Evolutionary conservation across 2,888 invertebrate genomes (phyloP), one percentile per base, ranked within the genome.

Genomic region (Euclidia mi): DNA sequence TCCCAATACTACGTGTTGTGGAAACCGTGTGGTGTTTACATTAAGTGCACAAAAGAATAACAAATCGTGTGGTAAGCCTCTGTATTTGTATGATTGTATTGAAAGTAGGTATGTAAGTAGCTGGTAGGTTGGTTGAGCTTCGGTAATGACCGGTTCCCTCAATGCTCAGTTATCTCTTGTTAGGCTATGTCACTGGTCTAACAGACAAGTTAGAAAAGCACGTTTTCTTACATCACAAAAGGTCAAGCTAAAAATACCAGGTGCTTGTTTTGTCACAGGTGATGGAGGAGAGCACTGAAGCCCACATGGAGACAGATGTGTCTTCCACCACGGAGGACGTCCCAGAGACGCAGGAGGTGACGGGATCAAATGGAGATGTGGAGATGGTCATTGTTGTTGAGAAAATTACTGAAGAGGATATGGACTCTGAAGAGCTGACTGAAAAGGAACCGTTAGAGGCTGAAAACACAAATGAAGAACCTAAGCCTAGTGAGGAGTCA

Each of bases 301-400:
- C 79, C 53, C 88, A 88, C 78, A 90, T 91, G 91, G 93, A 92
- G 79, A 90, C 91, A 41, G 90, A 92, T 61, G 91, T 92, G 56
- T 88, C 93, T 29, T 91, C 93, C 18, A 91, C 91, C 43, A 90
- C 90, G 12, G 86, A 83, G 31, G 91, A 92, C 64, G 80, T 85
- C 2, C 84, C 83, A 18, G 88, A 89, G 58, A 76, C 80, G 29
- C 85, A 88, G 72, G 84, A 88, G 71, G 82, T 84, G 44, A 79
- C 86, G 12, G 86, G 82, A 14, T 84, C 86, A 4, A 81, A 82
- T 56, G 82, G 83, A n/a, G 79, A 87, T 71, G 85, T 92, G 31
- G 89, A 92, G 66, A 90, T 87, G 75, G 81, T 89, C 11, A 82
- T 92, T 61, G 82, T 88, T 49, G 89, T 93, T 6, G 92, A 92